phyloP scores from a whole-genome alignment of 2,797 vertebrate genomes.

The Numenius phaeopus region DNA sequence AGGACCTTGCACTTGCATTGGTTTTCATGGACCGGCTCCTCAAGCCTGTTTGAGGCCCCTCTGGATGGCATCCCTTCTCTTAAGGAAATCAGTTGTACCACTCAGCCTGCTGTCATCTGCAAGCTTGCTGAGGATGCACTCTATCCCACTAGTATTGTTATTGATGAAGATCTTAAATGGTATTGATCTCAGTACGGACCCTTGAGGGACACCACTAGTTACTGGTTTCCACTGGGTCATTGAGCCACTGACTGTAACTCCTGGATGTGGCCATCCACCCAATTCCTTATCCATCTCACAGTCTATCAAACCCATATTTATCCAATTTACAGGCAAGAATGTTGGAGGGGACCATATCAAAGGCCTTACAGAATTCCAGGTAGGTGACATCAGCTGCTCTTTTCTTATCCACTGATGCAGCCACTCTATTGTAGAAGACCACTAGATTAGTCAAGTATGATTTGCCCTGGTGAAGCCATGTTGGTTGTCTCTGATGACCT shows the following conservation, averaged over 20 bases:
- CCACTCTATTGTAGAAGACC: not conserved
- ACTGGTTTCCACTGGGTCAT: not conserved
- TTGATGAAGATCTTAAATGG: not conserved
- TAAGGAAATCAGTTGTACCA: rapidly evolving
- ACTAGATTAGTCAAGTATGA: not conserved
- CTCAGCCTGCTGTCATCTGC: not conserved
- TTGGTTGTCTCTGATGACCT: not conserved
- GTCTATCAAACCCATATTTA: not conserved
- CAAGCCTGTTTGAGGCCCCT: not conserved
- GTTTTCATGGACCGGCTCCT: not conserved
- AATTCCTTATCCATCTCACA: not conserved
- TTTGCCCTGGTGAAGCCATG: not conserved
- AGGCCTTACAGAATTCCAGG: not conserved
- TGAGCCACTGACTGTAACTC: too few species aligned
- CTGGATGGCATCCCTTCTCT: not conserved
- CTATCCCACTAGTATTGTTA: not conserved
- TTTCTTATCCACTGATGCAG: not conserved
- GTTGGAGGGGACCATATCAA: not conserved
- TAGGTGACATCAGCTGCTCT: not conserved
- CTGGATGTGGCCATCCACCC: not conserved
- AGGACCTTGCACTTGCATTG: not conserved
- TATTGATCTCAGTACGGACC: not conserved
- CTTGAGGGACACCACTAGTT: not conserved
- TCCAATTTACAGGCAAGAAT: too few species aligned
- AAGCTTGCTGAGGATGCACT: not conserved